A percentile compares a stretch with the other conserved stretches of the same genome.
phyloP scores from a whole-genome alignment of 2,888 invertebrate species.

The Coelopa pilipes region DNA sequence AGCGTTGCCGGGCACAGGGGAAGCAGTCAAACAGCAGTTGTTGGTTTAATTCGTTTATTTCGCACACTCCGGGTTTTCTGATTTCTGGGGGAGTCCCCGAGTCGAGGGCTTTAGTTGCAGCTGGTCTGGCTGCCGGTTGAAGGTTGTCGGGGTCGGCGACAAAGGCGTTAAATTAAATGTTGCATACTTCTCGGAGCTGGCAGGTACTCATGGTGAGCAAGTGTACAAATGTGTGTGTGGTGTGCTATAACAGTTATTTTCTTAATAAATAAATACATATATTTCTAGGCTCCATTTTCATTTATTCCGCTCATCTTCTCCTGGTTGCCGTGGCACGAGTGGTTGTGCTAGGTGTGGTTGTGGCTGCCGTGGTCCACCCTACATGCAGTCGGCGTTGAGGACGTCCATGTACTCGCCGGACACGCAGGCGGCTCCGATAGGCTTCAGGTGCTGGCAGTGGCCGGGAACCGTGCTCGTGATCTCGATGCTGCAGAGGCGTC shows the following conservation, averaged over 20 bases:
- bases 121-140: background rate
- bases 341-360: background rate
- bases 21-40: no score
- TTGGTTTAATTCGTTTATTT: no score
- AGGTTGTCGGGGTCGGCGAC: background rate
- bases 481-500: constrained; percentile 57
- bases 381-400: constrained; percentile 53
- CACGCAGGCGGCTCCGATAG: constrained; percentile 59
- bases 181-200: background rate
- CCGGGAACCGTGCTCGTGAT: constrained; percentile 60
- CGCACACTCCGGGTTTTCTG: no score
- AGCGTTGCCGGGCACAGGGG: no score
- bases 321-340: background rate
- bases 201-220: background rate
- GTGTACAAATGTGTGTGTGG: background rate
- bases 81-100: no score
- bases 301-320: background rate
- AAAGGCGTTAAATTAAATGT: background rate
- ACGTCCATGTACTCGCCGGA: constrained; percentile 63
- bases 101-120: no score
- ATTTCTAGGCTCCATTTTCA: no score
- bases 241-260: no score
- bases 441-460: constrained; percentile 58
- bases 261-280: no score
- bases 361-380: constrained; percentile 26